Evolutionary conservation across 2,888 invertebrate genomes (phyloP).

Genomic region (Hydrotaea cyrtoneurina): DNA sequence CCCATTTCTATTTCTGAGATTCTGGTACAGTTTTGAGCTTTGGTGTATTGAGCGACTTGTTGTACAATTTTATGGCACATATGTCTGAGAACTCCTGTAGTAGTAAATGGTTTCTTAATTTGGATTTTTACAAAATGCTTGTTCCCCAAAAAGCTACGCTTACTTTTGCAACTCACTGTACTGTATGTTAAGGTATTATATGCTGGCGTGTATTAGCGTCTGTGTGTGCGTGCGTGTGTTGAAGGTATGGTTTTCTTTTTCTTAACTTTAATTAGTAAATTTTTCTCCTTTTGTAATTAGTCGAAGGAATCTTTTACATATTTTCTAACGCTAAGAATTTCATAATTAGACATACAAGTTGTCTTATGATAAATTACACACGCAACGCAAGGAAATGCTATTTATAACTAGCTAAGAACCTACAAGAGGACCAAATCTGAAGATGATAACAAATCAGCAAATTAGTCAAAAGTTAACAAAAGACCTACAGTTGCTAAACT

Average conservation of each 20-base stretch:
- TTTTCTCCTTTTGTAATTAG: constrained; percentile 63
- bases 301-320: constrained; percentile 50
- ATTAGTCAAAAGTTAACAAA: too few relatives aligned
- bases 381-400: too few relatives aligned
- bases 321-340: constrained; percentile 50
- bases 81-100: background rate
- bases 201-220: background rate
- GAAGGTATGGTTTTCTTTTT: constrained; percentile 29
- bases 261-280: constrained; percentile 65
- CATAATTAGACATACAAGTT: constrained; percentile 57
- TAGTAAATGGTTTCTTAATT: too few relatives aligned
- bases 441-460: too few relatives aligned
- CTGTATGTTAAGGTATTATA: constrained; percentile 36
- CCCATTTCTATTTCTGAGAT: too few relatives aligned
- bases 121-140: too few relatives aligned
- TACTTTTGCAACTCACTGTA: background rate
- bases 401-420: too few relatives aligned
- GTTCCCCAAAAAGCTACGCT: background rate
- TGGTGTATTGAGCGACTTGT: too few relatives aligned
- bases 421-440: background rate
- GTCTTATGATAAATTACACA: constrained; percentile 58
- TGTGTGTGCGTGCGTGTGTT: constrained; percentile 9
- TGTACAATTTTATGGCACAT: too few relatives aligned
- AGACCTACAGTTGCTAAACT: too few relatives aligned
- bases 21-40: too few relatives aligned